Evolutionary conservation across 1,140 invertebrate genomes (phyloP).

Genomic region (Orchestia grillus): DNA sequence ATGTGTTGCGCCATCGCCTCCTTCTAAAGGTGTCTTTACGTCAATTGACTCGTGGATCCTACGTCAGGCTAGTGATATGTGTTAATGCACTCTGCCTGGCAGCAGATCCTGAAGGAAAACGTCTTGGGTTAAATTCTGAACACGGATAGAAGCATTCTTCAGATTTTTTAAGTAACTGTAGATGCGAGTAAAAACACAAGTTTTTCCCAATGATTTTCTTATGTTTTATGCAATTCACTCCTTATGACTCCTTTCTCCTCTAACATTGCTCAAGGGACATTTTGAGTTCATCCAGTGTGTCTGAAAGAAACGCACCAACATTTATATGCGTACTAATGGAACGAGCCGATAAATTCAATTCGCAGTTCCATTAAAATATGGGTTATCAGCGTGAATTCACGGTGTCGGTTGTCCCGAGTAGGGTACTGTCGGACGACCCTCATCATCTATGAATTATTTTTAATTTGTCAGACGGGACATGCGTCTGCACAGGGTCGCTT

Average conservation of each 20-base stretch:
- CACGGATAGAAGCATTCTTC: too few relatives aligned
- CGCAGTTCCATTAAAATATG: not conserved
- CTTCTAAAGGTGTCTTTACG: not conserved
- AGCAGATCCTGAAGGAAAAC: not conserved
- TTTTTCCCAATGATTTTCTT: too few relatives aligned
- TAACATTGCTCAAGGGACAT: too few relatives aligned
- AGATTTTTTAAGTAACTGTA: too few relatives aligned
- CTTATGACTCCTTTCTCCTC: too few relatives aligned
- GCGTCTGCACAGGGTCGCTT: not conserved
- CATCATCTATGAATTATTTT: not conserved
- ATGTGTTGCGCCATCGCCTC: not conserved
- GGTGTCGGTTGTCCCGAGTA: not conserved
- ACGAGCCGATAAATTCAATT: too few relatives aligned
- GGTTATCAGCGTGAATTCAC: not conserved
- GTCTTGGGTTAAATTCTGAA: not conserved
- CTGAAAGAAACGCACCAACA: too few relatives aligned
- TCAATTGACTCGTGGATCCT: not conserved
- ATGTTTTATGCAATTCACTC: too few relatives aligned
- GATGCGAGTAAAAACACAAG: too few relatives aligned
- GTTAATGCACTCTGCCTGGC: not conserved
- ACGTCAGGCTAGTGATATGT: not conserved
- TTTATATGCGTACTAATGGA: too few relatives aligned
- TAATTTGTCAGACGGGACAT: not conserved
- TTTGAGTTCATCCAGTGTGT: too few relatives aligned
- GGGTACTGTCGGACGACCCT: not conserved